Percentiles rank a stretch among this genome's conserved stretches.
These are phyloP conservation scores for Eonycteris spelaea DNA, from an alignment of 2,113 vertebrate genomes.

Conservation along the genomic window DNA sequence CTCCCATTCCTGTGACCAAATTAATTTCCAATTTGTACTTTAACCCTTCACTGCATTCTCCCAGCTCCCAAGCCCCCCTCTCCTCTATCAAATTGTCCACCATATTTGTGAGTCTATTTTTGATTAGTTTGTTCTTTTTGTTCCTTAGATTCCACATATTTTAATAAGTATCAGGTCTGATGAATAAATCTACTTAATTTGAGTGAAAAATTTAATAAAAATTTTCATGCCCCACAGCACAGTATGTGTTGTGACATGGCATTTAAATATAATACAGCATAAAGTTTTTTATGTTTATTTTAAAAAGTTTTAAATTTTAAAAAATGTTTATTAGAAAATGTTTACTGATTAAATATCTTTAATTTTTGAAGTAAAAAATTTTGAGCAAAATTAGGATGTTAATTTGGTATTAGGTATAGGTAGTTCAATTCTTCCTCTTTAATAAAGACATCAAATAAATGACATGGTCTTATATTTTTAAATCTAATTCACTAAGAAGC, in stretches of 20 bases:
- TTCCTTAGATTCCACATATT: too few relatives aligned
- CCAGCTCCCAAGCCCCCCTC: too few relatives aligned
- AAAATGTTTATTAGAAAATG: too few relatives aligned
- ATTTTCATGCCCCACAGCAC: not conserved
- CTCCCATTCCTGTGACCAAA: too few relatives aligned
- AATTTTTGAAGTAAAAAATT: not conserved
- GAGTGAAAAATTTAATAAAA: not conserved
- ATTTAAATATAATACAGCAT: not conserved
- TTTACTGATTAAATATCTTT: not conserved
- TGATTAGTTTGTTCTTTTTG: too few relatives aligned
- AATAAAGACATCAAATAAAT: not conserved
- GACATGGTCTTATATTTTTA: not conserved
- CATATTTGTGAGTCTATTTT: too few relatives aligned
- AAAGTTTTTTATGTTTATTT: not conserved
- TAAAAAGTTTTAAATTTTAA: too few relatives aligned
- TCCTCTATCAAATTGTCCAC: too few relatives aligned
- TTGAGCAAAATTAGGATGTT: not conserved
- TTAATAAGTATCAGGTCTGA: not conserved
- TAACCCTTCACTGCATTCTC: too few relatives aligned
- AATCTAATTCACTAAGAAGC: not conserved
- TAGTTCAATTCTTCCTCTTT: not conserved
- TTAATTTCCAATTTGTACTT: too few relatives aligned
- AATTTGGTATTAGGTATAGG: not conserved
- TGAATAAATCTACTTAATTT: slow-evolving; percentile 16
- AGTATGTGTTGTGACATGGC: not conserved